phyloP scores from a whole-genome alignment of 1,140 invertebrate species.

The Portunus trituberculatus region DNA sequence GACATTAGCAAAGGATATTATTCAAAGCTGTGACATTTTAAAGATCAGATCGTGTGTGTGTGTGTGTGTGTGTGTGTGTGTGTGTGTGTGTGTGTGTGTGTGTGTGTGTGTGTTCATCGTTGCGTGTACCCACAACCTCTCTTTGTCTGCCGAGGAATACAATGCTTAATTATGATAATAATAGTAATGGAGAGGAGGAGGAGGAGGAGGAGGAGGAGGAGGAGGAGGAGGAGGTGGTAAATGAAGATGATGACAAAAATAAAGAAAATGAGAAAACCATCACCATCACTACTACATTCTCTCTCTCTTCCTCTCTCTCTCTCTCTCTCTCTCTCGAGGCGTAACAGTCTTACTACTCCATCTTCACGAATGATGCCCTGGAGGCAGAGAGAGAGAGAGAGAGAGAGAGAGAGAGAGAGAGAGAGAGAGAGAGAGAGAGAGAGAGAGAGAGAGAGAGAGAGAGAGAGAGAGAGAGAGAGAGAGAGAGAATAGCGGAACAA shows the following conservation, averaged over 20 bases:
- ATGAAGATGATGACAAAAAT: no score
- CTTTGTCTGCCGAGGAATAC: no score
- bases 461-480: no score
- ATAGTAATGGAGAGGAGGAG: no score
- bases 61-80: background rate
- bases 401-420: slow-evolving; percentile 56
- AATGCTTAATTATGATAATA: no score
- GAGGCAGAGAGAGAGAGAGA: slow-evolving; percentile 36
- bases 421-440: slow-evolving; percentile 53
- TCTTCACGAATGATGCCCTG: background rate
- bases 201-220: no score
- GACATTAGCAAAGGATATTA: no score
- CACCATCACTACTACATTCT: no score
- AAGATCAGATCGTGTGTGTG: background rate
- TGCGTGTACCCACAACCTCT: no score
- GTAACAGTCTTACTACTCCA: background rate
- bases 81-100: slow-evolving; percentile 28
- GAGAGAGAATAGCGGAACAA: background rate
- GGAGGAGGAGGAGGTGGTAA: no score
- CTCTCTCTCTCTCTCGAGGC: background rate
- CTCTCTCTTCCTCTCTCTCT: background rate
- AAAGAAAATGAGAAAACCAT: no score
- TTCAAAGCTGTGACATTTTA: no score
- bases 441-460: slow-evolving; percentile 53
- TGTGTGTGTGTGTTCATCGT: background rate